Base-by-base conservation (phyloP, 2,888 invertebrate species). In the Kuschelorhynchus macadamiae region DNA sequence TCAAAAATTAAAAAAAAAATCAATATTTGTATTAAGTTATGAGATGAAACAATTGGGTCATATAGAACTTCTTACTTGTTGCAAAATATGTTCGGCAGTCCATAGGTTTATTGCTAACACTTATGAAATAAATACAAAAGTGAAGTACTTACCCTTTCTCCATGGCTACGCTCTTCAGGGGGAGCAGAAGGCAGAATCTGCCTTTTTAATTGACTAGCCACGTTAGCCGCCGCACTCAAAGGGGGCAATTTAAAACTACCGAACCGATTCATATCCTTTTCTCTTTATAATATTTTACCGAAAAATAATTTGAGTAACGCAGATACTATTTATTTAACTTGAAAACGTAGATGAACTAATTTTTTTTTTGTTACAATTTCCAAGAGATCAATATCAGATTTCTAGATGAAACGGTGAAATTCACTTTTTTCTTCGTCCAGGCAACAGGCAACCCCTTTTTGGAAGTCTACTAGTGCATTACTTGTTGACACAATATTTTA, bases 161-260 rank as follows among this genome's bases (percentile, higher is more conserved):
- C 75, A 30, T 71, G 72, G 4, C 60, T 60, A 16, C 59, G 60
- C 11, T 53, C 55, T 20, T 53, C 53, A 7, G 70, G 32, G 2
- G 60, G 61, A 41, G 90, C 90, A 53, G 94, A 94, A 79, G 93
- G 88, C 78, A 90, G 4, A 39, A 70, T 88, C 80, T 94, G 92
- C 76, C 92, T 88, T 49, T 93, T 88, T 16, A 93, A 92, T 83
- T 94, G 94, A 88, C 92, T 90, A 18, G 93, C 92, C 72, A 94
- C 94, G 80, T 92, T 92, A 78, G 93, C 81, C 41, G 92, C 90
- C 80, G 93, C 93, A 80, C 89, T 88, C 71, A 93, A 79, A 33
- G 93, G 91, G 49, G 93, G 91, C 76, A 94, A 81, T 78, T 88
- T 88, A 75, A 90, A 87, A 68, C 88, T 87, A 33, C 89, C 87